Evolutionary conservation across 2,797 vertebrate genomes (phyloP), one percentile per base, ranked within the genome.

Genomic region (Crypturellus tataupa): DNA sequence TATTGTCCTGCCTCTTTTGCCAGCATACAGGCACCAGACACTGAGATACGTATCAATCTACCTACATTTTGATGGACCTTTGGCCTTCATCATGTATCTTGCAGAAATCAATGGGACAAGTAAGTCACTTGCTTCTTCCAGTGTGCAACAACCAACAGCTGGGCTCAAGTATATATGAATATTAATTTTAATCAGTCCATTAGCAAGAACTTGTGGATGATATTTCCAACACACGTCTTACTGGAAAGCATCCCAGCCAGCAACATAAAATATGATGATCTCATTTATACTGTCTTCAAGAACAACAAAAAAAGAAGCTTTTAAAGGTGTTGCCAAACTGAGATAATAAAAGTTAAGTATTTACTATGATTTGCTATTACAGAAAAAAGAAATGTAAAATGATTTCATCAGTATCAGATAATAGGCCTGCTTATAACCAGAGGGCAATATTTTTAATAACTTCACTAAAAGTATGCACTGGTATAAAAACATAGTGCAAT

Each of bases 401-500:
- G 18, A 94, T 95, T 96, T 92, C 85, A 83, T 94, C 89, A 49
- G 15, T 20, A 81, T 70, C 80, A 94, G 77, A 80, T 93, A 94
- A 97, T n/a, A 94, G 77, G 70, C 71, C 87, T 96, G 76, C 72
- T 90, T 79, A 82, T 85, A 96, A 95, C 92, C 96, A 93, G 80
- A 94, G 89, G 95, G 96, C 85, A 90, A 24, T 55, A 79, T 89
- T 97, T 95, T 97, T 96, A 97, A 97, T 96, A 97, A 97, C 72
- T 81, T 93, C 78, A 76, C 89, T 94, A 93, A 91, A 93, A 97
- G 93, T 49, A 83, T 81, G 64, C 90, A 87, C 75, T 47, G 78
- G 88, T 83, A 90, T 85, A 92, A 96, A 97, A 93, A 95, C 29
- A 56, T 29, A 69, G n/a, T 80, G 76, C 93, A 96, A 89, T 93